Base-by-base conservation (phyloP, 2,113 vertebrate species). In the Paraplagusia blochii region DNA sequence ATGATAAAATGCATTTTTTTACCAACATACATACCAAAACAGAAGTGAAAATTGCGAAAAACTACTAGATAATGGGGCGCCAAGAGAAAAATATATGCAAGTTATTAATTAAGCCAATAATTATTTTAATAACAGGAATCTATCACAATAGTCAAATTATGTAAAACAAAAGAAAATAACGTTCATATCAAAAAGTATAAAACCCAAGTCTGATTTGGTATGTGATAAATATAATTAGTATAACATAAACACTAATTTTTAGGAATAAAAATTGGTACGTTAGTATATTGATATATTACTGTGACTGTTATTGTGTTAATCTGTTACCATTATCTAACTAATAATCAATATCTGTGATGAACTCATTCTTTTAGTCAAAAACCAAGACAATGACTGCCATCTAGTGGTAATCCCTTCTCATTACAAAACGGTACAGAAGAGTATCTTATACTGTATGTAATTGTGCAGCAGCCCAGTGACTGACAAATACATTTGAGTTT, bases 71-170 rank as follows among this genome's bases (percentile, higher is more conserved):
- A 51, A 15, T 16, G 1, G 58, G 34, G 17, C 55, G 45, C 38
- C 54, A 47, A 57, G n/a, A 47, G 48, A 38, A 5, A 11, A 40
- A 36, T 35, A 46, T 38, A 43, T 53, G 16, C 43, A 58, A 47
- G 29, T 52, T 67, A 55, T 36, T 35, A 44, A 50, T 54, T 42
- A 64, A 63, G 22, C 3, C 22, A 29, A 6, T 46, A 65, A 55
- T 50, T 12, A 53, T 63, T 74, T 80, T 76, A 76, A 78, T 73
- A 12, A 18, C 57, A 60, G 9, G 69, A 11, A 8, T 54, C 63
- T 58, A 40, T 65, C 54, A 61, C 61, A 60, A 34, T 44, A 22
- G 66, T 60, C 51, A 34, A 61, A 35, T 35, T 6, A 29, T 53
- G n/a, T 44, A 15, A n/a, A n/a, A n/a, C n/a, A n/a, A n/a, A n/a